Percentiles rank a stretch among this genome's conserved stretches.
phyloP scores from a whole-genome alignment of 2,797 vertebrate species.

The Sebastes matsubarae region DNA sequence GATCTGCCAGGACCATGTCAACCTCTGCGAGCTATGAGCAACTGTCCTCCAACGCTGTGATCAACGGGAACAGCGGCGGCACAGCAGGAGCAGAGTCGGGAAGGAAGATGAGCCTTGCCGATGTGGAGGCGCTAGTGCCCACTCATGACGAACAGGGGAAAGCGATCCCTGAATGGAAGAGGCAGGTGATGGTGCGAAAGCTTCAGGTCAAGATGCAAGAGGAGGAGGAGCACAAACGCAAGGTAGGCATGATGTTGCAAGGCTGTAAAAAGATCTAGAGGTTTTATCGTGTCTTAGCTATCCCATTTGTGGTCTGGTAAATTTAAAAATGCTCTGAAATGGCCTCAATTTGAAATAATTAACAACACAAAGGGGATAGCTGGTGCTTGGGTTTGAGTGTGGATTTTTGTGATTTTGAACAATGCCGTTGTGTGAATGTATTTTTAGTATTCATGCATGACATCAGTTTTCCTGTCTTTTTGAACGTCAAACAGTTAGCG shows the following conservation, averaged over 20 bases:
- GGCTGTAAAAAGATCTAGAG: neutral
- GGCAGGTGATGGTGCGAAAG: constrained; percentile 96
- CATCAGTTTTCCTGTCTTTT: neutral
- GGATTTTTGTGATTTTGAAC: constrained; percentile 37
- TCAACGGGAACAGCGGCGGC: constrained; percentile 84
- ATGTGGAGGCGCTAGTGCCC: constrained; percentile 90
- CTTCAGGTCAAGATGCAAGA: constrained; percentile 96
- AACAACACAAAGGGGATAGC: constrained; percentile 56
- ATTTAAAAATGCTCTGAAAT: neutral
- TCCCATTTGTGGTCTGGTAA: constrained; percentile 61
- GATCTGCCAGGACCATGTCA: constrained; percentile 65
- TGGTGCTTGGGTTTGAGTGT: constrained; percentile 34
- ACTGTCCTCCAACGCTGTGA: constrained; percentile 63
- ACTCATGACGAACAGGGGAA: constrained; percentile 92
- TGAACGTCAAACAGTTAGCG: neutral
- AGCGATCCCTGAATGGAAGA: constrained; percentile 93
- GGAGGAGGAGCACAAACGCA: constrained; percentile 92
- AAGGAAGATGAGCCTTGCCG: constrained; percentile 79
- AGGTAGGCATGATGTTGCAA: constrained; percentile 81
- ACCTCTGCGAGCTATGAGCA: constrained; percentile 79
- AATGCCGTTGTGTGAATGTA: neutral
- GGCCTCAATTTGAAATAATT: neutral
- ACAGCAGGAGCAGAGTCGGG: constrained; percentile 45
- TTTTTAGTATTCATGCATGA: constrained; percentile 28
- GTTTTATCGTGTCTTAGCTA: constrained; percentile 33